phyloP scores from a whole-genome alignment of 2,113 vertebrate genomes.

The Gadus macrocephalus region DNA sequence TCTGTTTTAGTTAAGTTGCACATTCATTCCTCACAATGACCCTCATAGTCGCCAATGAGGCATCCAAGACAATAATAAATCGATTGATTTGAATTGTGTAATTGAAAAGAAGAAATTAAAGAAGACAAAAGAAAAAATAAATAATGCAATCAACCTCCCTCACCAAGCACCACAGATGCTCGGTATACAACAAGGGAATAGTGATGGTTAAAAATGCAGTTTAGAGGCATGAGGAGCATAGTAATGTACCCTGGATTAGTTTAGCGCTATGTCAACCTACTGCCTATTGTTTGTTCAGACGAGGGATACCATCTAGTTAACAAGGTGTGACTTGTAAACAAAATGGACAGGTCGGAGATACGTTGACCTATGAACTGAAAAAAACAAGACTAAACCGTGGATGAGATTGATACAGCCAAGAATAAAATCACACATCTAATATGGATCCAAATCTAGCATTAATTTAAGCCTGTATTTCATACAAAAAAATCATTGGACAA shows the following conservation, averaged over 20 bases:
- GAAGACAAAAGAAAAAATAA: no score
- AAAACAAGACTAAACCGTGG: not conserved
- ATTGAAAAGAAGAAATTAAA: no score
- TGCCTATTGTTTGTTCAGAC: not conserved
- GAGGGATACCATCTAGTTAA: not conserved
- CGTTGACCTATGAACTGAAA: no score
- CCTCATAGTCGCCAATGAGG: no score
- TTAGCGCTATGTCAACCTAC: not conserved
- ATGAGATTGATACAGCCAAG: not conserved
- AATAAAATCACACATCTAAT: not conserved
- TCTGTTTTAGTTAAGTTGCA: no score
- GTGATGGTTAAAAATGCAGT: not conserved
- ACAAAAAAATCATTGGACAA: not conserved
- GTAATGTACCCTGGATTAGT: not conserved
- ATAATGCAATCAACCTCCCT: no score
- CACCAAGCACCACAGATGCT: not conserved
- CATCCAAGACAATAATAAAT: no score
- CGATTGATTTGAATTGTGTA: no score
- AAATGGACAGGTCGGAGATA: not conserved
- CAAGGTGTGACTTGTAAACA: not conserved
- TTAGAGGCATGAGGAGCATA: not conserved
- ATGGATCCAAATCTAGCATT: not conserved
- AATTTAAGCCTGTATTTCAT: not conserved
- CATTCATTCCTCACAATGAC: no score
- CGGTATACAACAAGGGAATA: not conserved